Percentiles rank a stretch among this genome's conserved stretches.
phyloP scores from a whole-genome alignment of 2,888 invertebrate species.

The Artemia sinica region DNA sequence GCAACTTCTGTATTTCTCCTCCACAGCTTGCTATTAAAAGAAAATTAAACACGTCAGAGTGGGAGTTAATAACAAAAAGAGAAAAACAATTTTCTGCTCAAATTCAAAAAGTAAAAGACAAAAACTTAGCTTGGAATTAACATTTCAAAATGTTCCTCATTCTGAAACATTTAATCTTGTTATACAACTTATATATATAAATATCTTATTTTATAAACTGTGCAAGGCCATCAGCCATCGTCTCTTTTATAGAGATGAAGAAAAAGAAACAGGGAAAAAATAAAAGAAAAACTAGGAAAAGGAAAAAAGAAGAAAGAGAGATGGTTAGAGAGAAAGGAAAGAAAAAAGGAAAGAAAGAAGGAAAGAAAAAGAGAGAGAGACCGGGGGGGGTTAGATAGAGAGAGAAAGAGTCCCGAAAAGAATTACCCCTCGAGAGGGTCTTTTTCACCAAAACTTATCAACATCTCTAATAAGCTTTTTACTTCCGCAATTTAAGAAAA shows the following conservation, averaged over 20 bases:
- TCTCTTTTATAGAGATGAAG: neutral
- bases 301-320: neutral
- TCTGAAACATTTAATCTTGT: neutral
- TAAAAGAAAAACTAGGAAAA: neutral
- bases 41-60: conserved; percentile 10
- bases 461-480: neutral
- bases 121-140: neutral
- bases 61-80: neutral
- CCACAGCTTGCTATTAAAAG: conserved; percentile 71
- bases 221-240: neutral
- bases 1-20: conserved; percentile 80
- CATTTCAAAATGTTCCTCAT: neutral
- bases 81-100: neutral
- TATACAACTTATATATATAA: too few species aligned
- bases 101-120: neutral
- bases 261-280: neutral
- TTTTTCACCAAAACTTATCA: neutral
- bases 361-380: neutral
- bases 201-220: neutral
- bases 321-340: conserved; percentile 3
- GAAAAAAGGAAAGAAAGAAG: neutral
- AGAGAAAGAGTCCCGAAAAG: neutral
- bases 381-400: conserved; percentile 7
- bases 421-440: neutral
- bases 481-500: too few species aligned